Evolutionary conservation across 2,888 invertebrate genomes (phyloP).

Genomic region (Prostheceraeus crozeri): DNA sequence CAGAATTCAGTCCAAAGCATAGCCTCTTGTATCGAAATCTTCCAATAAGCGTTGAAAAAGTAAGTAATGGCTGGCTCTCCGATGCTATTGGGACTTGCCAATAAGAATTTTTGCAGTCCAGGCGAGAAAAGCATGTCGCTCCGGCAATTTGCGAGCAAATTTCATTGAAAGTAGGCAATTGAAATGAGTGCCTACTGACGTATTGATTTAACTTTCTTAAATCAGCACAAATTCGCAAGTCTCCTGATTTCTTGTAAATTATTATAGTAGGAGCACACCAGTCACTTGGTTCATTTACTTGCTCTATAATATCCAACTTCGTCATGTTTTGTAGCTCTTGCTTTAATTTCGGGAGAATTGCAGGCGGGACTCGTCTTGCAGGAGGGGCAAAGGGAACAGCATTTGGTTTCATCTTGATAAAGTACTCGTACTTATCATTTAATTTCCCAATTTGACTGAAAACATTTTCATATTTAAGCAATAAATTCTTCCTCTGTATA

Average conservation of each 20-base stretch:
- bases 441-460: too few species aligned
- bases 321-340: slow-evolving; percentile 32
- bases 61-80: slow-evolving; percentile 23
- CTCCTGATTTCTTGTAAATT: slow-evolving; percentile 16
- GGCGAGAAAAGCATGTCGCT: slow-evolving; percentile 17
- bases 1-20: slow-evolving; percentile 19
- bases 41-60: slow-evolving; percentile 28
- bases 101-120: slow-evolving; percentile 26
- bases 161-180: slow-evolving; percentile 28
- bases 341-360: slow-evolving; percentile 5
- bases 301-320: slow-evolving; percentile 24
- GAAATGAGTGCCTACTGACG: slow-evolving; percentile 23
- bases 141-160: slow-evolving; percentile 4
- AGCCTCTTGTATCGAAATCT: slow-evolving; percentile 18
- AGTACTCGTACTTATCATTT: too few species aligned
- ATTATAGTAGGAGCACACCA: slow-evolving; percentile 20
- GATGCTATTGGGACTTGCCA: slow-evolving; percentile 22
- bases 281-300: slow-evolving; percentile 35
- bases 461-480: too few species aligned
- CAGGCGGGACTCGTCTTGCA: slow-evolving; percentile 1
- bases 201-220: slow-evolving; percentile 26
- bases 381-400: not conserved
- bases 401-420: slow-evolving; percentile 1
- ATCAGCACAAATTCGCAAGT: slow-evolving; percentile 27
- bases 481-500: too few species aligned